Evolutionary conservation across 92 coral and sea anemone species (phyloP).

Genomic region (Meandrina meandrites): DNA sequence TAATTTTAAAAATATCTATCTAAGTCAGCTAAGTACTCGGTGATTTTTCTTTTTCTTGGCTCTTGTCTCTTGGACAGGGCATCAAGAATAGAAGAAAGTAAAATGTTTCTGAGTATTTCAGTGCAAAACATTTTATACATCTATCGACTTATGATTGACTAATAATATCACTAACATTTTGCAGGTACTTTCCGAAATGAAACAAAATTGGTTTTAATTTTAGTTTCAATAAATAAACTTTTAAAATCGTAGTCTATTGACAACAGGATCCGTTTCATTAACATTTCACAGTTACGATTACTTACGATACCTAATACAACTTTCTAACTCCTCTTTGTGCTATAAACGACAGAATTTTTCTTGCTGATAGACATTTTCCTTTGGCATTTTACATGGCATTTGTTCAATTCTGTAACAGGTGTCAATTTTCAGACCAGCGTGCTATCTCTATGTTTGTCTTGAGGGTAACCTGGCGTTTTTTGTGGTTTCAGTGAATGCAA

Average conservation of each 20-base stretch:
- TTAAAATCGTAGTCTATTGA: neutral
- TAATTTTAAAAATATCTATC: too few relatives aligned
- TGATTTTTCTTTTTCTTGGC: too few relatives aligned
- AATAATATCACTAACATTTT: too few relatives aligned
- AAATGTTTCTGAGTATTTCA: too few relatives aligned
- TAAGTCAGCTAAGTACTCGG: too few relatives aligned
- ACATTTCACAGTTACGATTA: too few relatives aligned
- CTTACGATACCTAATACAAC: too few relatives aligned
- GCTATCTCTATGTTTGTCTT: neutral
- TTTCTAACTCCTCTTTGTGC: neutral
- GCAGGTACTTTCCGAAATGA: neutral
- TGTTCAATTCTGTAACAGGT: neutral
- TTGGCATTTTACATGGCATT: neutral
- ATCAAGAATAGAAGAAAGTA: too few relatives aligned
- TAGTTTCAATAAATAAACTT: too few relatives aligned
- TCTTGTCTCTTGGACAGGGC: too few relatives aligned
- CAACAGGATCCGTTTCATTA: neutral
- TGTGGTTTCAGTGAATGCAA: constrained; percentile 1
- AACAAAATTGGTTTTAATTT: neutral
- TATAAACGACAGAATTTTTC: neutral
- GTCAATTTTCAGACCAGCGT: neutral
- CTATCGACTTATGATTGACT: too few relatives aligned
- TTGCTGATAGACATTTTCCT: neutral
- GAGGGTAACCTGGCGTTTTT: neutral
- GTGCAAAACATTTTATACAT: too few relatives aligned